phyloP scores from a whole-genome alignment of 2,888 invertebrate species.

The Zele albiditarsus region DNA sequence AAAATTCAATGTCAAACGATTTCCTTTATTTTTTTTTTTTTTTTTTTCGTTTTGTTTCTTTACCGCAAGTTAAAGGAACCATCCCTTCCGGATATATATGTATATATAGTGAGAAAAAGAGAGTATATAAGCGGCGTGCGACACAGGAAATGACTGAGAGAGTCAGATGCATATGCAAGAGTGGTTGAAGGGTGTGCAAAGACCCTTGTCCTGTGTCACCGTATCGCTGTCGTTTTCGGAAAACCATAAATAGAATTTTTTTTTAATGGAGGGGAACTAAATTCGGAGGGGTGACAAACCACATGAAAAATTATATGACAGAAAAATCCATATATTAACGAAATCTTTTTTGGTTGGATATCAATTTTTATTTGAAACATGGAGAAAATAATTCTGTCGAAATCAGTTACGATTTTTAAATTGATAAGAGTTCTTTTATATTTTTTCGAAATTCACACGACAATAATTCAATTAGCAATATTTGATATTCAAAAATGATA shows the following conservation, averaged over 20 bases:
- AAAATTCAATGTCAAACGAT: slow-evolving; percentile 27
- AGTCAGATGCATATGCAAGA: not conserved
- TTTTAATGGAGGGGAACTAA: not conserved
- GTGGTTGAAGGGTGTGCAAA: not conserved
- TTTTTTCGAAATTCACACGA: not conserved
- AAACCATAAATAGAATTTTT: slow-evolving; percentile 6
- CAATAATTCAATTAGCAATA: not conserved
- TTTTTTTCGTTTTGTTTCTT: slow-evolving; percentile 22
- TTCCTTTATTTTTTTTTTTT: slow-evolving; percentile 23
- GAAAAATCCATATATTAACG: not conserved
- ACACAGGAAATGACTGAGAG: slow-evolving; percentile 6
- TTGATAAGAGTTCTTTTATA: not conserved
- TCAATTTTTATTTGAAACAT: too few relatives aligned
- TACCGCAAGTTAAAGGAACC: slow-evolving; percentile 22
- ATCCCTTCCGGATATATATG: not conserved
- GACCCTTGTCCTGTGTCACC: not conserved
- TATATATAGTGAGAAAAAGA: not conserved
- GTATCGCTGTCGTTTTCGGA: not conserved
- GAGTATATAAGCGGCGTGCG: not conserved
- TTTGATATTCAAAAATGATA: not conserved
- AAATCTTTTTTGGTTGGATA: too few relatives aligned
- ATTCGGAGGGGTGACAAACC: not conserved
- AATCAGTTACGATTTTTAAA: not conserved
- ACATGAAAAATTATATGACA: not conserved
- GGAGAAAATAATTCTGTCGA: not conserved